phyloP scores from a whole-genome alignment of 2,797 vertebrate species.

The Channallabes apus region DNA sequence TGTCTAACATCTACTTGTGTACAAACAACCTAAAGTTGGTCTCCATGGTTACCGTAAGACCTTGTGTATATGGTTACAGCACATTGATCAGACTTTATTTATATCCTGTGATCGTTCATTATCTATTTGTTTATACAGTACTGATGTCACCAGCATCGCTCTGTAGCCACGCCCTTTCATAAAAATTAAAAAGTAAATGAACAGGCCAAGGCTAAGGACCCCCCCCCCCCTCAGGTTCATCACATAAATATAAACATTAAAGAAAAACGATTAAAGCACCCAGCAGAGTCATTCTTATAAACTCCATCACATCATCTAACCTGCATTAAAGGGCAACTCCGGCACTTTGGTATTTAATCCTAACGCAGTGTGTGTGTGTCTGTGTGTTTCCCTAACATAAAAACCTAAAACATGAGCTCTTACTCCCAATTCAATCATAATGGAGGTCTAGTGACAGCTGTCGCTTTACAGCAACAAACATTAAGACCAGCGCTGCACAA shows the following conservation, averaged over 20 bases:
- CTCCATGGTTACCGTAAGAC: not conserved
- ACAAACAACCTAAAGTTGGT: not conserved
- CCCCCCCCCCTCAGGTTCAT: no score
- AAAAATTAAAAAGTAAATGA: not conserved
- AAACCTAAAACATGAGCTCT: not conserved
- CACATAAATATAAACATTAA: not conserved
- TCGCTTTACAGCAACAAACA: not conserved
- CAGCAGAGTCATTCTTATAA: not conserved
- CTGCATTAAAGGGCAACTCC: not conserved
- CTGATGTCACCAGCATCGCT: not conserved
- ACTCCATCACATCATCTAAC: not conserved
- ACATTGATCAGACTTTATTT: not conserved
- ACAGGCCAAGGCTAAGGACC: not conserved
- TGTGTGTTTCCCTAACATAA: not conserved
- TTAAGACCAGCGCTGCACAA: not conserved
- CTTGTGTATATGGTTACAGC: not conserved
- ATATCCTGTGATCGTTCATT: not conserved
- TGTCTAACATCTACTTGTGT: not conserved
- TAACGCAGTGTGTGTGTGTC: not conserved
- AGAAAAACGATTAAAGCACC: not conserved
- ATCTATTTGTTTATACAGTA: not conserved
- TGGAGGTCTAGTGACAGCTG: not conserved
- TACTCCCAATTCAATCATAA: not conserved
- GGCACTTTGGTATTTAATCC: not conserved
- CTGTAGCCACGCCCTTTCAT: not conserved